These are phyloP conservation scores for Carassius carassius DNA, from an alignment of 2,113 vertebrate genomes.

Conservation along the genomic window DNA sequence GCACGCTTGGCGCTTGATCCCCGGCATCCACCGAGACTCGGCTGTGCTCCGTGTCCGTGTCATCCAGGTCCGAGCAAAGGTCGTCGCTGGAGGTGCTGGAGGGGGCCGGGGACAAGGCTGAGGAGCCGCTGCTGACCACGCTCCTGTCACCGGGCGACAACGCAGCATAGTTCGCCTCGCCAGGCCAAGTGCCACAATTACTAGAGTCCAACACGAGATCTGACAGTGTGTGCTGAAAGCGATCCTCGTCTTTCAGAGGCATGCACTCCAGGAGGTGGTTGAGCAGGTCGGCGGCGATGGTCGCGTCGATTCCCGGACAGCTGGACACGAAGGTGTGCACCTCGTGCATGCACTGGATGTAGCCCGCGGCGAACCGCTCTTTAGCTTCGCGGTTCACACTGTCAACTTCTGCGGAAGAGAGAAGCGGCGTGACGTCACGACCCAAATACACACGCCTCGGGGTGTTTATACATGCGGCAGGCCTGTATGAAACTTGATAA, in stretches of 20 bases:
- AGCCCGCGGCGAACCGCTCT: slow-evolving; percentile 91
- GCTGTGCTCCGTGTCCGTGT: slow-evolving; percentile 80
- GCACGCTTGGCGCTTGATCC: slow-evolving; percentile 57
- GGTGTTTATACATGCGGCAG: not conserved
- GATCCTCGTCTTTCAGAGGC: slow-evolving; percentile 85
- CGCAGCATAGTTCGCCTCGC: slow-evolving; percentile 38
- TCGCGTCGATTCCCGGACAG: slow-evolving; percentile 86
- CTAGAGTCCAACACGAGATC: slow-evolving; percentile 72
- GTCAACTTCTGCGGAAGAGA: slow-evolving; percentile 73
- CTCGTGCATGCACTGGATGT: slow-evolving; percentile 98
- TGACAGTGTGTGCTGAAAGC: slow-evolving; percentile 76
- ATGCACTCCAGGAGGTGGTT: slow-evolving; percentile 94
- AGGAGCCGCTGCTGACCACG: slow-evolving; percentile 37
- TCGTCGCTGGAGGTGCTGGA: slow-evolving; percentile 77
- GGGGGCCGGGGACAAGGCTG: slow-evolving; percentile 61
- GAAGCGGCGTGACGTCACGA: slow-evolving; percentile 7
- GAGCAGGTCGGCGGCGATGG: slow-evolving; percentile 85
- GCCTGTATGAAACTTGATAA: not conserved
- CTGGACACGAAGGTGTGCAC: slow-evolving; percentile 93
- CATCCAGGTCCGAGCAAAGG: slow-evolving; percentile 84
- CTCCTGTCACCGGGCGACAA: slow-evolving; percentile 55
- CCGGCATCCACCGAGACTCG: slow-evolving; percentile 71
- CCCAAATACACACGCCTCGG: not conserved
- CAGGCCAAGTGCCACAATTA: slow-evolving; percentile 50
- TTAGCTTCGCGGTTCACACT: slow-evolving; percentile 83